Conservation (phyloP, 1,140 invertebrate species). For the Trypoxylus dichotomus region DNA sequence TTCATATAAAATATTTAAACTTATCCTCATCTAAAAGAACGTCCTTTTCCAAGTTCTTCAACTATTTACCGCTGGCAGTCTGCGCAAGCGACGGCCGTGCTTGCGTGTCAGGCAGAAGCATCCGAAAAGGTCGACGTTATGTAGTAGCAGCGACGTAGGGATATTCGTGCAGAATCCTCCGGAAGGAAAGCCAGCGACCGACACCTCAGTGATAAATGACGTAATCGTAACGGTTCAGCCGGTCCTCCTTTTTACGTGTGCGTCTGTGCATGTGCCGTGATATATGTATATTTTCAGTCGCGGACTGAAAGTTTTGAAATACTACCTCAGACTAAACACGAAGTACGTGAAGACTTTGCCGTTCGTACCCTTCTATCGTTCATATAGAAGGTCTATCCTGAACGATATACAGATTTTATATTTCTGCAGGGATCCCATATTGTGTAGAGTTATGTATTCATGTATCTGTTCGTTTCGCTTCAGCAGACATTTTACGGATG, state of each 20-base stretch:
- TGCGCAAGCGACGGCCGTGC: background rate
- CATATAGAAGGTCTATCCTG: no score
- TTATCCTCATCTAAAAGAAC: no score
- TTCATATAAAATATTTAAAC: no score
- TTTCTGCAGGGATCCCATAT: no score
- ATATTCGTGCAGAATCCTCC: constrained; percentile 11
- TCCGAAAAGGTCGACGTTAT: background rate
- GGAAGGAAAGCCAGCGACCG: constrained; percentile 32
- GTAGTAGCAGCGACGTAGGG: background rate
- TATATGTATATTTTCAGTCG: constrained; percentile 28
- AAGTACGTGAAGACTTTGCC: background rate
- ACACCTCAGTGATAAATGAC: constrained; percentile 32
- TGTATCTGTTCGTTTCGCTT: background rate
- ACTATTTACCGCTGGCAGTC: background rate
- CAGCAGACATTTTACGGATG: background rate
- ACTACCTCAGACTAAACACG: constrained; percentile 30
- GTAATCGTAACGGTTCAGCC: constrained; percentile 23
- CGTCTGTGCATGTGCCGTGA: background rate
- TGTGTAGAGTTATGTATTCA: no score
- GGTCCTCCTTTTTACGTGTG: background rate
- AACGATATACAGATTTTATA: no score
- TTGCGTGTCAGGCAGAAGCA: background rate
- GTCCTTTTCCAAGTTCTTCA: background rate
- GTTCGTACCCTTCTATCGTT: background rate
- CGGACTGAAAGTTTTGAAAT: constrained; percentile 30